Conservation (phyloP, 2,888 invertebrate genomes). For the Chrysomela aeneicollis region DNA sequence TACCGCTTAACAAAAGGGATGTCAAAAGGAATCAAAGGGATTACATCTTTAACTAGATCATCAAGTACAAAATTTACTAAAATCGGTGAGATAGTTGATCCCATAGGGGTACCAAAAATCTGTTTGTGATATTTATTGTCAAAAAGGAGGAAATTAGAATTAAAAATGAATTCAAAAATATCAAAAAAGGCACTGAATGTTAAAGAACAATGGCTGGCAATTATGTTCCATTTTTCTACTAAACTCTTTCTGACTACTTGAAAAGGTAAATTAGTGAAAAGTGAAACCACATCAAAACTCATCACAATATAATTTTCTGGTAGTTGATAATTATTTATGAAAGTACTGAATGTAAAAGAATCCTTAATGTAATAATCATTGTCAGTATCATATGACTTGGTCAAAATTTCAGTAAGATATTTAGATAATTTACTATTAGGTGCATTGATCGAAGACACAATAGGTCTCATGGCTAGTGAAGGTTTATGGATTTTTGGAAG, state of each 20-base stretch:
- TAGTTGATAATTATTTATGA: background rate
- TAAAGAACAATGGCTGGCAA: background rate
- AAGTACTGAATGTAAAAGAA: constrained; percentile 2
- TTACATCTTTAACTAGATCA: background rate
- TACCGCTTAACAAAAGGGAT: background rate
- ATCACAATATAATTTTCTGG: too few relatives aligned
- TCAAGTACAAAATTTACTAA: constrained; percentile 1
- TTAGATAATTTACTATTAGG: background rate
- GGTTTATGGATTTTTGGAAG: constrained; percentile 3
- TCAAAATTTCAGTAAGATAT: background rate
- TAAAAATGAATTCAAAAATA: too few relatives aligned
- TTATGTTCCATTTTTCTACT: background rate
- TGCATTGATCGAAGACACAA: constrained; percentile 3
- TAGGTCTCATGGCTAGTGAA: constrained; percentile 2
- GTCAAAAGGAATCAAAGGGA: background rate
- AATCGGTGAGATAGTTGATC: too few relatives aligned
- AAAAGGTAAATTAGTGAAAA: constrained; percentile 10
- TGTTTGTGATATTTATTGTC: too few relatives aligned
- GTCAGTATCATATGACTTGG: background rate
- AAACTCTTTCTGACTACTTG: background rate
- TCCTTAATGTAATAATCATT: constrained; percentile 3
- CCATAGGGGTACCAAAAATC: too few relatives aligned
- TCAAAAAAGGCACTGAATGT: background rate
- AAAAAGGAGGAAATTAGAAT: too few relatives aligned
- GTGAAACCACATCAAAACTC: background rate